Percentiles rank a stretch among this genome's conserved stretches.
Conservation (phyloP, 1,140 invertebrate genomes). For the Drosophila trapezifrons region DNA sequence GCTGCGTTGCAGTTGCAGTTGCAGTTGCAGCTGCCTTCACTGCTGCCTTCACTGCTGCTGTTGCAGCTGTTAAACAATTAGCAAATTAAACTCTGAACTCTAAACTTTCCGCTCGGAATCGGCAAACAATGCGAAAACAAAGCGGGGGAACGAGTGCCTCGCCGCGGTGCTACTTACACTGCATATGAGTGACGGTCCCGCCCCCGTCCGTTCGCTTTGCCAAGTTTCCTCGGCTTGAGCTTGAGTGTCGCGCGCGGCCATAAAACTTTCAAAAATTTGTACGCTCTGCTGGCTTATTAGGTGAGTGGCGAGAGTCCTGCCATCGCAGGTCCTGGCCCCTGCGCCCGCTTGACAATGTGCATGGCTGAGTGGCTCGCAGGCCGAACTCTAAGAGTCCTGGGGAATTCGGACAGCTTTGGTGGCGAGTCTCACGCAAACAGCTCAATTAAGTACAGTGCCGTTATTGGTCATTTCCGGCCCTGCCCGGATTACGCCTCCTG, state of each 20-base stretch:
- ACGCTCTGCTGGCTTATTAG: slow-evolving; percentile 64
- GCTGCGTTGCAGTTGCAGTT: slow-evolving; percentile 21
- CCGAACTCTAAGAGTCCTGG: slow-evolving; percentile 5
- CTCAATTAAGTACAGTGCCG: slow-evolving; percentile 27
- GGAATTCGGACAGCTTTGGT: background rate
- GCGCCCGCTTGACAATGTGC: slow-evolving; percentile 46
- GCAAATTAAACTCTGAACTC: slow-evolving; percentile 67
- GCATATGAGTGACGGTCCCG: slow-evolving; percentile 44
- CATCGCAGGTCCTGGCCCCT: slow-evolving; percentile 5
- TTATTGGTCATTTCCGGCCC: slow-evolving; percentile 1
- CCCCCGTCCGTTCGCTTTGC: slow-evolving; percentile 9
- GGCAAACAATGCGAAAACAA: slow-evolving; percentile 40
- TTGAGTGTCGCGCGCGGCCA: slow-evolving; percentile 60
- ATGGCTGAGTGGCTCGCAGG: slow-evolving; percentile 35
- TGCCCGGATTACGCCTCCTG: background rate
- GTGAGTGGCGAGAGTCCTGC: slow-evolving; percentile 50
- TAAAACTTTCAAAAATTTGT: slow-evolving; percentile 60
- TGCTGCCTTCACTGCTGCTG: slow-evolving; percentile 24
- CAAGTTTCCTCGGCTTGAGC: slow-evolving; percentile 33
- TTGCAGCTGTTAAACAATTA: slow-evolving; percentile 72
- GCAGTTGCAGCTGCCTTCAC: background rate
- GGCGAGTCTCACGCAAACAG: slow-evolving; percentile 4
- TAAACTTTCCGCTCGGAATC: slow-evolving; percentile 27
- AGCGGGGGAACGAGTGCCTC: slow-evolving; percentile 6
- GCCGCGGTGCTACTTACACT: slow-evolving; percentile 14